These are phyloP conservation scores for Phoeniculus purpureus DNA, from an alignment of 2,797 vertebrate genomes.

Conservation along the genomic window DNA sequence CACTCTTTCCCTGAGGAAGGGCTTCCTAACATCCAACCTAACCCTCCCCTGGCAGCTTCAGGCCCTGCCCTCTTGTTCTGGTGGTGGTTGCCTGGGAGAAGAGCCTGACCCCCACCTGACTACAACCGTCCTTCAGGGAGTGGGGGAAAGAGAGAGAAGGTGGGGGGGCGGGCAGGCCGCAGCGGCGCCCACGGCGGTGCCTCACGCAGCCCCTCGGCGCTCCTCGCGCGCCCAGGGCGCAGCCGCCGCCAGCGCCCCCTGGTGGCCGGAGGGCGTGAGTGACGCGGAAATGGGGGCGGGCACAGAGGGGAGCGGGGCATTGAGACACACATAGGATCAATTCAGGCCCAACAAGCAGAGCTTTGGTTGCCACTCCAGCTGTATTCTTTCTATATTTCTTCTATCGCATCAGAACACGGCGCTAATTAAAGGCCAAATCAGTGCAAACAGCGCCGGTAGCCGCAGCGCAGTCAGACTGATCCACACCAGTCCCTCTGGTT, in stretches of 20 bases:
- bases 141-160: slow-evolving; percentile 76
- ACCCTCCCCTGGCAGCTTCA: too few relatives aligned
- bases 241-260: not conserved
- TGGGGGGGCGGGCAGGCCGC: not conserved
- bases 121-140: too few relatives aligned
- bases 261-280: not conserved
- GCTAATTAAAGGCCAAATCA: not conserved
- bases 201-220: not conserved
- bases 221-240: slow-evolving; percentile 40
- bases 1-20: too few relatives aligned
- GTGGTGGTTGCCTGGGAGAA: too few relatives aligned
- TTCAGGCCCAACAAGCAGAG: not conserved
- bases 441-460: not conserved
- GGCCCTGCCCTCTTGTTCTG: too few relatives aligned
- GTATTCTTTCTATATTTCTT: not conserved
- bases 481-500: not conserved
- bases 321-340: not conserved
- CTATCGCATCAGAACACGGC: not conserved
- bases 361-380: not conserved
- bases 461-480: not conserved
- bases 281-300: too few relatives aligned
- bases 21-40: too few relatives aligned
- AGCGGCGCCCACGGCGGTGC: not conserved
- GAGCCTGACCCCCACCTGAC: too few relatives aligned
- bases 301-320: not conserved